These are phyloP conservation scores for Gouania willdenowi DNA, from an alignment of 2,797 vertebrate species.

Conservation along the genomic window DNA sequence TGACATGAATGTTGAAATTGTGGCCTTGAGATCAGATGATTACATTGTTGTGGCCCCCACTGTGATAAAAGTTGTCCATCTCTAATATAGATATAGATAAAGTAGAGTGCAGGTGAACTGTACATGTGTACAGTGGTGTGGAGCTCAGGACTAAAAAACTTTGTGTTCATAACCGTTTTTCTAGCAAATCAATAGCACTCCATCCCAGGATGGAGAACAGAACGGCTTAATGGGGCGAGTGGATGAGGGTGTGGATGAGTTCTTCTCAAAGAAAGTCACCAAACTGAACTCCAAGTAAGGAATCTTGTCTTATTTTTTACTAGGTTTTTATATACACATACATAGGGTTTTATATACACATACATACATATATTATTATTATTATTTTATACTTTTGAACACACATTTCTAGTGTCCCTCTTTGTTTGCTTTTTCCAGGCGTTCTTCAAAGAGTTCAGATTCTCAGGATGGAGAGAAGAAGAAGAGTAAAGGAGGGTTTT, in stretches of 20 bases:
- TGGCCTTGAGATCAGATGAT: too few species aligned
- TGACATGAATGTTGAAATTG: too few species aligned
- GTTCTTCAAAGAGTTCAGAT: constrained; percentile 77
- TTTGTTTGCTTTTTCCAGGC: constrained; percentile 62
- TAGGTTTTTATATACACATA: too few species aligned
- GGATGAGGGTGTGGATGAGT: constrained; percentile 96
- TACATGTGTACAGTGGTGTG: too few species aligned
- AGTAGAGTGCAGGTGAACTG: too few species aligned
- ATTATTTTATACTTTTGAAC: too few species aligned
- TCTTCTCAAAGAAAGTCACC: constrained; percentile 95
- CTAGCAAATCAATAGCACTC: constrained; percentile 75
- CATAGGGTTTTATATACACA: too few species aligned
- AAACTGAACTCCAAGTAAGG: constrained; percentile 90
- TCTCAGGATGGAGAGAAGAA: constrained; percentile 87
- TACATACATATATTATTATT: too few species aligned
- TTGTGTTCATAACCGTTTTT: constrained; percentile 2
- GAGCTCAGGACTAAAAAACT: not conserved
- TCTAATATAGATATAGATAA: too few species aligned
- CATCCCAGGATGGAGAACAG: constrained; percentile 88
- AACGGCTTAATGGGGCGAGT: constrained; percentile 95
- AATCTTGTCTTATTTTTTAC: not conserved
- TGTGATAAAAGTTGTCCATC: too few species aligned
- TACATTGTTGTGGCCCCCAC: too few species aligned
- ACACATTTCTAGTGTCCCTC: not conserved
- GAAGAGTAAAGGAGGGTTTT: constrained; percentile 88